Percentiles rank a stretch among this genome's conserved stretches.
Evolutionary conservation across 2,113 vertebrate genomes (phyloP).

Genomic region (Natator depressus): DNA sequence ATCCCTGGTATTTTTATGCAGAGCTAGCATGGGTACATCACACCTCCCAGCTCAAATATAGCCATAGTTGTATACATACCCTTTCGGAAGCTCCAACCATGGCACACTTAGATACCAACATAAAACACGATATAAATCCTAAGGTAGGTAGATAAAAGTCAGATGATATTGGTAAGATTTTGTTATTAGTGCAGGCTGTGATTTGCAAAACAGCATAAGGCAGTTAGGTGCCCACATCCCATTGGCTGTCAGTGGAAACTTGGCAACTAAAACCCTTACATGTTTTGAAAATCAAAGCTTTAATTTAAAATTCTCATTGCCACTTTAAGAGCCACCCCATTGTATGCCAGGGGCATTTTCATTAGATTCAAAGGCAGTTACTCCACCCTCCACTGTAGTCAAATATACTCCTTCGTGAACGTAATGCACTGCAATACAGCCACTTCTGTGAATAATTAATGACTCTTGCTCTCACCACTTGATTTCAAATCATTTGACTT

Average conservation of each 20-base stretch:
- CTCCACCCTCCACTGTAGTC: conserved; percentile 54
- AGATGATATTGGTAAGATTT: conserved; percentile 13
- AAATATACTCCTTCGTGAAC: conserved; percentile 61
- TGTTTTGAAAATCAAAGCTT: conserved; percentile 23
- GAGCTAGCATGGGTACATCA: neutral
- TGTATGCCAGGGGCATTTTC: conserved; percentile 63
- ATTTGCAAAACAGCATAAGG: neutral
- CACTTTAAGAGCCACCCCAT: conserved; percentile 55
- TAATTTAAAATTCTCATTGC: conserved; percentile 57
- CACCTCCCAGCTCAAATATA: neutral
- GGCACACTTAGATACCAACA: neutral
- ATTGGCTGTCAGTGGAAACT: conserved; percentile 34
- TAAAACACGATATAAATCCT: conserved; percentile 1
- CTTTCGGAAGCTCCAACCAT: neutral
- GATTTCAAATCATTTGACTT: conserved; percentile 65
- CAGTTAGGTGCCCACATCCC: conserved; percentile 44
- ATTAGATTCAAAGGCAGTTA: conserved; percentile 55
- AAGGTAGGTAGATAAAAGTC: conserved; percentile 1
- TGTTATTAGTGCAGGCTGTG: neutral
- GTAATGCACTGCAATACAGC: conserved; percentile 69
- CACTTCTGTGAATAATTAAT: conserved; percentile 72
- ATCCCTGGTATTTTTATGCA: neutral
- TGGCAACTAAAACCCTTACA: neutral
- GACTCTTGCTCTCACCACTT: conserved; percentile 58
- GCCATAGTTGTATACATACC: neutral